phyloP scores from a whole-genome alignment of 2,888 invertebrate genomes.

The Oasisia sp. region DNA sequence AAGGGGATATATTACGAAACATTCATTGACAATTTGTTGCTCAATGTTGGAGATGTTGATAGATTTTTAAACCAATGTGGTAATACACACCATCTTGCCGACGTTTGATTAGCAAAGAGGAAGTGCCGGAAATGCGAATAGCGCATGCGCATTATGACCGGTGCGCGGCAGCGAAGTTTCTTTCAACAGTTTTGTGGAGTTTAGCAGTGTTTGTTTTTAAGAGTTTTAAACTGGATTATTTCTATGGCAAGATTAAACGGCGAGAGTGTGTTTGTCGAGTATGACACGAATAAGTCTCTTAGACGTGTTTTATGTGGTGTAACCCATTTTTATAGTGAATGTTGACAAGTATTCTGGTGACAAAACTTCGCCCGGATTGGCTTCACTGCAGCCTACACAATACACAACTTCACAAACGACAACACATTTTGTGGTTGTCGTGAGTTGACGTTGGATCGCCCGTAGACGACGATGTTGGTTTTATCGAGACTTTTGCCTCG shows the following conservation, averaged over 20 bases:
- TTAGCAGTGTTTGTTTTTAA: neutral
- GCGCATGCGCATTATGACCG: conserved; percentile 1
- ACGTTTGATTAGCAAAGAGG: conserved; percentile 17
- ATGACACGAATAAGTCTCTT: neutral
- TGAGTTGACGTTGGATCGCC: neutral
- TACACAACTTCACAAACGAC: neutral
- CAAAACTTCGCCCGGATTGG: neutral
- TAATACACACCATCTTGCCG: conserved; percentile 17
- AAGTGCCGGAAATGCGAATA: neutral
- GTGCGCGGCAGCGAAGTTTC: neutral
- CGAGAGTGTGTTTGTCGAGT: neutral
- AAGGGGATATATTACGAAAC: neutral
- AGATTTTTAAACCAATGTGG: neutral
- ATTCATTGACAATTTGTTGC: neutral
- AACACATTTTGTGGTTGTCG: neutral
- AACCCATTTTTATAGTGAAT: neutral
- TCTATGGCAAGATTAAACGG: neutral
- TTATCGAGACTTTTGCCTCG: neutral
- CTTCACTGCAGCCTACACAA: too few relatives aligned
- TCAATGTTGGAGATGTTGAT: neutral
- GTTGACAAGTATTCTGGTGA: neutral
- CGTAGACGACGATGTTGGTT: neutral
- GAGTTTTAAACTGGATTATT: conserved; percentile 17
- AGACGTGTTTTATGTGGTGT: neutral
- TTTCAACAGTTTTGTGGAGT: neutral